Evolutionary conservation across 1,140 invertebrate species (phyloP).

Genomic region (Liolophura sinensis): DNA sequence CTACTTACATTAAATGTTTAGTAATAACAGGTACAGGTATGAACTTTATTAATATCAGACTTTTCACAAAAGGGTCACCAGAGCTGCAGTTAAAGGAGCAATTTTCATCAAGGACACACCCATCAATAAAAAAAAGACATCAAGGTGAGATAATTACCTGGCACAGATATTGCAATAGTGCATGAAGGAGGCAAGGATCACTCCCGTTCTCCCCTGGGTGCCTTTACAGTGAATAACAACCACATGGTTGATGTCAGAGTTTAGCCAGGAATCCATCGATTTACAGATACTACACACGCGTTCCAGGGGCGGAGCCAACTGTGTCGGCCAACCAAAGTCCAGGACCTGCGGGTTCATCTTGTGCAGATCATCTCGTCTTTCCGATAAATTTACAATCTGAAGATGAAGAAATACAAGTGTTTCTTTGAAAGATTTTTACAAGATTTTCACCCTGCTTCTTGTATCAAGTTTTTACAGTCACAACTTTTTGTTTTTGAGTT

Average conservation of each 20-base stretch:
- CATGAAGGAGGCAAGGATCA: constrained; percentile 89
- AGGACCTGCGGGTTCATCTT: constrained; percentile 60
- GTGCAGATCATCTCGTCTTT: constrained; percentile 69
- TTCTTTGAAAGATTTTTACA: too few species aligned
- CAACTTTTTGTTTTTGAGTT: too few species aligned
- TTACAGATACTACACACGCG: constrained; percentile 88
- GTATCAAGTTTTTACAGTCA: not conserved
- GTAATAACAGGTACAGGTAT: too few species aligned
- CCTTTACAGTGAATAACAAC: constrained; percentile 87
- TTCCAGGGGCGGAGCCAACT: constrained; percentile 86
- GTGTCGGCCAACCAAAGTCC: constrained; percentile 83
- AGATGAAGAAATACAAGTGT: constrained; percentile 36
- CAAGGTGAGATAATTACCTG: constrained; percentile 53
- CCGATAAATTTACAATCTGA: constrained; percentile 86
- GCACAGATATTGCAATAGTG: constrained; percentile 92
- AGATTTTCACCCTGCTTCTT: not conserved
- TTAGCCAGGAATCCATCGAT: constrained; percentile 88
- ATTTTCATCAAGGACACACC: too few species aligned
- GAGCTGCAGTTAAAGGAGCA: too few species aligned
- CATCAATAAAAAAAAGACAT: too few species aligned
- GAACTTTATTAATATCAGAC: too few species aligned
- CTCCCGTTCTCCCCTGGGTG: constrained; percentile 70
- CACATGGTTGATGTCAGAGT: constrained; percentile 74
- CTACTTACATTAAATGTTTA: too few species aligned
- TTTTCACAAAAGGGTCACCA: too few species aligned